phyloP scores from a whole-genome alignment of 1,140 invertebrate genomes.

The Pseudobourletiella spinata region DNA sequence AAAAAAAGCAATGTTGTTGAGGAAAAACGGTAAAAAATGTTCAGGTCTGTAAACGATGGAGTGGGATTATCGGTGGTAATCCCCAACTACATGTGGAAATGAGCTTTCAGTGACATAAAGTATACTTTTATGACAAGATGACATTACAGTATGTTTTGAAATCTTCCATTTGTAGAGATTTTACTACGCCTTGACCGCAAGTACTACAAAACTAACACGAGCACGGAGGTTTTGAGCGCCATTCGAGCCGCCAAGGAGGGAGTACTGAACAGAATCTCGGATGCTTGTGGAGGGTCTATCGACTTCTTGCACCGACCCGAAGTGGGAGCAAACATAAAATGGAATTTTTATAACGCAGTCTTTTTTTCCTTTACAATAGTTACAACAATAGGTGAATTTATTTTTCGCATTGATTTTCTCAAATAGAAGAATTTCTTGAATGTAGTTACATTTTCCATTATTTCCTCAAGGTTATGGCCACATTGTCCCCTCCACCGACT shows the following conservation, averaged over 20 bases:
- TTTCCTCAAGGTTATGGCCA: slow-evolving; percentile 7
- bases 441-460: no score
- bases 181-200: slow-evolving; percentile 29
- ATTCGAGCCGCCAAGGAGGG: slow-evolving; percentile 28
- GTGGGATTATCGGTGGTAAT: no score
- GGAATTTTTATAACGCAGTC: slow-evolving; percentile 88
- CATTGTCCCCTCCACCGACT: slow-evolving; percentile 63
- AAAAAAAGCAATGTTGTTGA: no score
- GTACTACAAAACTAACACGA: slow-evolving; percentile 30
- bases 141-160: no score
- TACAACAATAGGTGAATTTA: slow-evolving; percentile 74
- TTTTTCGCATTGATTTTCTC: no score
- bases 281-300: slow-evolving; percentile 18
- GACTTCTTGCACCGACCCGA: slow-evolving; percentile 41
- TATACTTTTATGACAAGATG: no score
- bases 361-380: slow-evolving; percentile 92
- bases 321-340: slow-evolving; percentile 53
- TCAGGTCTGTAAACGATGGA: no score
- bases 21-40: no score
- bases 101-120: no score
- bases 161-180: no score
- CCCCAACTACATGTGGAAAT: no score
- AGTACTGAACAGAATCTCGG: slow-evolving; percentile 30
- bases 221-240: slow-evolving; percentile 24
- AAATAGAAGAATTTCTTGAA: no score